phyloP scores from a whole-genome alignment of 2,113 vertebrate species.

The Lycocorax pyrrhopterus region DNA sequence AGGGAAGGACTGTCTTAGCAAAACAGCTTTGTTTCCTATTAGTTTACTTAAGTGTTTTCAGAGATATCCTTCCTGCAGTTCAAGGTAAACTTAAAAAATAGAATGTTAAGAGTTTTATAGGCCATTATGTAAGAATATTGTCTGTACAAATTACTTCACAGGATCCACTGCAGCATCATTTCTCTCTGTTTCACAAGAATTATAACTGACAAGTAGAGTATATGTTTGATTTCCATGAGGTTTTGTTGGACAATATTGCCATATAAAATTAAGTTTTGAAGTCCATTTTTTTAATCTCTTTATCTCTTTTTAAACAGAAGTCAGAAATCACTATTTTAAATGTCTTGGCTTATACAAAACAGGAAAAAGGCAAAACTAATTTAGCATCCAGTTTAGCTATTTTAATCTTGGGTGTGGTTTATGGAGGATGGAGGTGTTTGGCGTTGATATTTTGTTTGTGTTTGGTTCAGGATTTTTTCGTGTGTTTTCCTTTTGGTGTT shows the following conservation, averaged over 20 bases:
- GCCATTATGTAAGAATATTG: background rate
- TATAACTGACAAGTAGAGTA: background rate
- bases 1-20: background rate
- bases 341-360: background rate
- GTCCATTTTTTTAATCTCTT: background rate
- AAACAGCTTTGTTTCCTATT: background rate
- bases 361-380: background rate
- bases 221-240: background rate
- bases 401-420: background rate
- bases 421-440: background rate
- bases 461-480: background rate
- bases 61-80: background rate
- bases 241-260: background rate
- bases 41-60: background rate
- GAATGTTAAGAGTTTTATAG: background rate
- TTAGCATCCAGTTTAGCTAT: background rate
- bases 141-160: accelerated
- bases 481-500: background rate
- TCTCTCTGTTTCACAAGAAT: background rate
- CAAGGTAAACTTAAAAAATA: background rate
- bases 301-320: background rate
- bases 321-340: background rate
- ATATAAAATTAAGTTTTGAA: background rate
- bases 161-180: background rate
- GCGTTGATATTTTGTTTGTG: background rate